Conservation (phyloP, 2,797 vertebrate genomes). For the Molossus alvarezi region DNA sequence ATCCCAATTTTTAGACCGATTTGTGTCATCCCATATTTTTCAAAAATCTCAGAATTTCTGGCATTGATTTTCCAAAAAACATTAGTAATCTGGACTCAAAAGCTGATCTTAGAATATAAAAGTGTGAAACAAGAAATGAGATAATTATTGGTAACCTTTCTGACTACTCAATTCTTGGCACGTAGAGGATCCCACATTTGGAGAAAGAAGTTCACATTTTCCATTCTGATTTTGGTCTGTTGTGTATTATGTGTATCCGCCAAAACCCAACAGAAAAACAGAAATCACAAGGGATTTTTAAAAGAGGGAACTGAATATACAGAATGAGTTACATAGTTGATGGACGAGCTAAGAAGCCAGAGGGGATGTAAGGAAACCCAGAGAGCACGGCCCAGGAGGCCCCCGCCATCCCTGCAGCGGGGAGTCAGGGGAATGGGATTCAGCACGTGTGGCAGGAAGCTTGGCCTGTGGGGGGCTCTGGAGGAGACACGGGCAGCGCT, state of each 20-base stretch:
- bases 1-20: not conserved
- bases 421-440: not conserved
- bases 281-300: constrained; percentile 39
- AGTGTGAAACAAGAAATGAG: constrained; percentile 4
- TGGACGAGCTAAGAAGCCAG: not conserved
- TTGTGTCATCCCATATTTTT: not conserved
- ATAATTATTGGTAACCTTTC: not conserved
- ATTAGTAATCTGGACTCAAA: not conserved
- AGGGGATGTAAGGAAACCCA: not conserved
- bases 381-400: not conserved
- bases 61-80: not conserved
- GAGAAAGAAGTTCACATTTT: not conserved
- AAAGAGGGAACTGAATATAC: not conserved
- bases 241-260: not conserved
- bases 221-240: not conserved
- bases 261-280: not conserved
- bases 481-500: not conserved
- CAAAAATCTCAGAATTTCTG: not conserved
- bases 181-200: not conserved
- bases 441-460: not conserved
- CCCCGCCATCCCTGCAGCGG: not conserved
- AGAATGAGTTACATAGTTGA: not conserved
- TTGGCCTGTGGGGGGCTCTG: not conserved
- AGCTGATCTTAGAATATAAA: not conserved
- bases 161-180: not conserved